phyloP scores from a whole-genome alignment of 2,888 invertebrate genomes.

The Drosophila prostipennis region DNA sequence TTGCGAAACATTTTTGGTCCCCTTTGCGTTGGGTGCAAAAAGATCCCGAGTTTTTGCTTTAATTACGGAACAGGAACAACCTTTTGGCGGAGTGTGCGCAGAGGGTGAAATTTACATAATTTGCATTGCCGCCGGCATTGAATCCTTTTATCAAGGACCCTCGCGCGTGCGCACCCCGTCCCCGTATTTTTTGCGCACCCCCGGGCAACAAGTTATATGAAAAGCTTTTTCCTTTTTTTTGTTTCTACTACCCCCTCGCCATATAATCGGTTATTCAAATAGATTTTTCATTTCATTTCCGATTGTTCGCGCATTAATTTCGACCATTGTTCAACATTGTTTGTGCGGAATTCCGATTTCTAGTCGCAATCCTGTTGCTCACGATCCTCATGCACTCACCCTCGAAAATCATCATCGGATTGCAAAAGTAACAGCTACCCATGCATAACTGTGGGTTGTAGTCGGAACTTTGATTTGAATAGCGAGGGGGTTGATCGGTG shows the following conservation, averaged over 20 bases:
- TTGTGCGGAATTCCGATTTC: background rate
- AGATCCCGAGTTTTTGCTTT: conserved; percentile 29
- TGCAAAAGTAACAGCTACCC: conserved; percentile 9
- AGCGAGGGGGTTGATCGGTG: background rate
- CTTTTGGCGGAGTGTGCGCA: conserved; percentile 22
- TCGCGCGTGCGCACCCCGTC: conserved; percentile 59
- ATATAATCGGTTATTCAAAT: conserved; percentile 73
- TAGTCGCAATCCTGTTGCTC: conserved; percentile 24
- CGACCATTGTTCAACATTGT: conserved; percentile 35
- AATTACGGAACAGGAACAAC: conserved; percentile 44
- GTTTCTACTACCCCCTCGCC: conserved; percentile 4
- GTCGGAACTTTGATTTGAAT: background rate
- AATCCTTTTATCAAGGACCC: conserved; percentile 62
- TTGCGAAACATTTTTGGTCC: conserved; percentile 3
- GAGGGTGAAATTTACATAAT: conserved; percentile 59
- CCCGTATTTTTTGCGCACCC: background rate
- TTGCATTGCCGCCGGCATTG: conserved; percentile 50
- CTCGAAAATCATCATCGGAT: conserved; percentile 4
- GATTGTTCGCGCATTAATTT: conserved; percentile 65
- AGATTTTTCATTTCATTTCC: conserved; percentile 63
- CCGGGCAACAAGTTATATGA: conserved; percentile 58
- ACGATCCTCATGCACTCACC: conserved; percentile 30
- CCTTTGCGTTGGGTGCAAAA: background rate
- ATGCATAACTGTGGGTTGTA: background rate
- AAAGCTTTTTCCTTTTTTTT: conserved; percentile 36